These are phyloP conservation scores for Protodeltote pygarga DNA, from an alignment of 2,888 invertebrate species.

Conservation along the genomic window DNA sequence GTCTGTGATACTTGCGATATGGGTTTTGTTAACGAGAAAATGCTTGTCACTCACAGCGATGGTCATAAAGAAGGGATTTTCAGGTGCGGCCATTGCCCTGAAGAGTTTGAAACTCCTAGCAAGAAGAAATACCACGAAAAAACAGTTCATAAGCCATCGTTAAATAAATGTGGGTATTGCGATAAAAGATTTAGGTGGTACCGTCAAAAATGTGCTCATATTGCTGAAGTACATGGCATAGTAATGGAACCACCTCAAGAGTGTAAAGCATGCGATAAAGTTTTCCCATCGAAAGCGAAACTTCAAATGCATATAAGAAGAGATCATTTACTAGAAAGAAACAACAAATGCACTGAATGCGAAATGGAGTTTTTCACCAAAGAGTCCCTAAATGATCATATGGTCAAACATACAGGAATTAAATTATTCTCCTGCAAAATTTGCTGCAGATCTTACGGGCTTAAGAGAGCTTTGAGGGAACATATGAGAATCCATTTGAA, in stretches of 20 bases:
- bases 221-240: slow-evolving; percentile 47
- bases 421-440: slow-evolving; percentile 57
- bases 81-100: slow-evolving; percentile 50
- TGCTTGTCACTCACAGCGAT: slow-evolving; percentile 18
- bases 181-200: slow-evolving; percentile 38
- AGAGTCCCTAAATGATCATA: slow-evolving; percentile 51
- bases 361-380: slow-evolving; percentile 59
- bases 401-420: slow-evolving; percentile 54
- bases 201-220: slow-evolving; percentile 44
- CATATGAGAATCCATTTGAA: slow-evolving; percentile 60
- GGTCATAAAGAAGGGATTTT: slow-evolving; percentile 41
- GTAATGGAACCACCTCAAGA: slow-evolving; percentile 34
- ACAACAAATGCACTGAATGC: slow-evolving; percentile 46
- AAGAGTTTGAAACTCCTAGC: slow-evolving; percentile 49
- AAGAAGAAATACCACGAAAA: slow-evolving; percentile 53
- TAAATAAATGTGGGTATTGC: slow-evolving; percentile 56
- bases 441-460: slow-evolving; percentile 57
- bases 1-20: slow-evolving; percentile 54
- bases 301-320: slow-evolving; percentile 44
- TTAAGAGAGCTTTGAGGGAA: slow-evolving; percentile 52
- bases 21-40: slow-evolving; percentile 46
- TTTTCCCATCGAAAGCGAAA: slow-evolving; percentile 44
- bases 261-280: slow-evolving; percentile 64
- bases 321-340: slow-evolving; percentile 35
- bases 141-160: slow-evolving; percentile 47